Evolutionary conservation across 2,113 vertebrate species (phyloP).

Genomic region (Aptenodytes patagonicus): DNA sequence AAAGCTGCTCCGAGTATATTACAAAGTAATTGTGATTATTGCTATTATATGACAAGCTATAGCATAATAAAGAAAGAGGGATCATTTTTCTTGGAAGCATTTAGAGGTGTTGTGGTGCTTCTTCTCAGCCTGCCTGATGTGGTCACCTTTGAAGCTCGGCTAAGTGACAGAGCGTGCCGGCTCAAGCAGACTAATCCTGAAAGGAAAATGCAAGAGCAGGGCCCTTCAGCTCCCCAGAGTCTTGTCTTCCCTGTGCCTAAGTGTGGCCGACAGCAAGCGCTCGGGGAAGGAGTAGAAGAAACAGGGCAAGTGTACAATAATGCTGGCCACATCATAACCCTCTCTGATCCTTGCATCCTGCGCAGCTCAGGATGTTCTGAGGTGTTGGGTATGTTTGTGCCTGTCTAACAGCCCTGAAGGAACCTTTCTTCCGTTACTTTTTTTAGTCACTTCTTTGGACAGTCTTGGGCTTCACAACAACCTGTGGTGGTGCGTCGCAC

Average conservation of each 20-base stretch:
- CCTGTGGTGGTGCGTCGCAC: accelerated
- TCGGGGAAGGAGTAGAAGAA: not conserved
- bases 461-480: not conserved
- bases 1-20: constrained; percentile 49
- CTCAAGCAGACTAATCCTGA: not conserved
- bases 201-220: not conserved
- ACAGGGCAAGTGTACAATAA: not conserved
- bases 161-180: not conserved
- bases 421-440: not conserved
- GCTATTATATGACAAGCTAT: constrained; percentile 41
- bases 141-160: not conserved
- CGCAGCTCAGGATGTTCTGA: not conserved
- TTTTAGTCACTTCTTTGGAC: not conserved
- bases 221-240: not conserved
- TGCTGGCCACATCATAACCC: not conserved
- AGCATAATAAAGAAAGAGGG: constrained; percentile 29
- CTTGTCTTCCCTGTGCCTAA: not conserved
- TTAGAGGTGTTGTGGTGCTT: not conserved
- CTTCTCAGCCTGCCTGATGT: not conserved
- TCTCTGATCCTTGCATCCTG: not conserved
- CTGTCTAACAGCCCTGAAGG: not conserved
- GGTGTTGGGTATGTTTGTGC: not conserved
- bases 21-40: constrained; percentile 66
- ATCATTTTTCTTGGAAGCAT: constrained; percentile 13
- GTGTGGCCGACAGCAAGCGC: not conserved